These are phyloP conservation scores for Argyresthia albistria DNA, from an alignment of 2,888 invertebrate species.

Conservation along the genomic window DNA sequence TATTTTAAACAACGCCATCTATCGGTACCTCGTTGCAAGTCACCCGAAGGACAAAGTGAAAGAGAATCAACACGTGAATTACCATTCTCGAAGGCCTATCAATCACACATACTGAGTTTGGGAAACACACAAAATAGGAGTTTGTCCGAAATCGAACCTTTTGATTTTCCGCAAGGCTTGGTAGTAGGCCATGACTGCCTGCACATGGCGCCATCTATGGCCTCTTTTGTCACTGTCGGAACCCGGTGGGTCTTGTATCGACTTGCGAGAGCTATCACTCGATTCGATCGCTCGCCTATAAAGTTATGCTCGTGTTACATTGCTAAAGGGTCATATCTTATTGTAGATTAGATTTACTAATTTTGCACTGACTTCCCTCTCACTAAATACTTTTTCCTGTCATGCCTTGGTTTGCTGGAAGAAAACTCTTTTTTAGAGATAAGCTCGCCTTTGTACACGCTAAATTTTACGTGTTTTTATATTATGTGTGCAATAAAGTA, in stretches of 20 bases:
- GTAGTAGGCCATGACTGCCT: conserved; percentile 92
- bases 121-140: conserved; percentile 49
- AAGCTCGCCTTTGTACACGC: no score
- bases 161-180: conserved; percentile 91
- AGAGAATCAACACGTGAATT: no score
- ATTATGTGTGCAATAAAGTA: no score
- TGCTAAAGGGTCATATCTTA: background rate
- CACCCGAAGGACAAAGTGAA: no score
- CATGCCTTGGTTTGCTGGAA: no score
- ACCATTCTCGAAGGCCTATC: conserved; percentile 41
- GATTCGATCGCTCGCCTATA: conserved; percentile 67
- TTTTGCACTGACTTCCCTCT: no score
- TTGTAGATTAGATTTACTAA: background rate
- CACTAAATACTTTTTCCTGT: no score
- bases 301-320: conserved; percentile 11
- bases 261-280: conserved; percentile 61
- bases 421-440: no score
- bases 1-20: no score
- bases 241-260: conserved; percentile 50
- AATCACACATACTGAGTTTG: conserved; percentile 59
- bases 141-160: conserved; percentile 76
- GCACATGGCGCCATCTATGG: conserved; percentile 90
- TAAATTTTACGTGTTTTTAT: no score
- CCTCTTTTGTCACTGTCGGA: conserved; percentile 51
- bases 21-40: no score